Evolutionary conservation across 2,113 vertebrate genomes (phyloP).

Genomic region (Pipra filicauda): DNA sequence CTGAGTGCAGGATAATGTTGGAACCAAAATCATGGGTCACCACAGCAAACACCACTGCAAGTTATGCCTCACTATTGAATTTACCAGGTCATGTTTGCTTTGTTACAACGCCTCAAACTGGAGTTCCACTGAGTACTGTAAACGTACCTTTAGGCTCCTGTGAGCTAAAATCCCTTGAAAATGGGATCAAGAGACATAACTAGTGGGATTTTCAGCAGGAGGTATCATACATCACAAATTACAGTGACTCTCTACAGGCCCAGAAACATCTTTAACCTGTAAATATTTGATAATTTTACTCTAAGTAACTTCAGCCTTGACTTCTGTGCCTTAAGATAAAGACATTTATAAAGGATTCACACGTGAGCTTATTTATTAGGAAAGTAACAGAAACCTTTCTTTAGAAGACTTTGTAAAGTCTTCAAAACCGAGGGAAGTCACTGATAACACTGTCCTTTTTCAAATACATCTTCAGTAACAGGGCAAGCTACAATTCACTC

Average conservation of each 20-base stretch:
- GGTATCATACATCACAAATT: background rate
- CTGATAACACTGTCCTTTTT: background rate
- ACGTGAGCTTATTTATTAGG: background rate
- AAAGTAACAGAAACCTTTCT: background rate
- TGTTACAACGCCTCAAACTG: background rate
- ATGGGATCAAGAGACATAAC: background rate
- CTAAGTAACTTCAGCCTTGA: background rate
- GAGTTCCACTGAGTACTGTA: background rate
- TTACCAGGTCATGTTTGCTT: background rate
- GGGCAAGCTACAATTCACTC: background rate
- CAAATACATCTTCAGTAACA: background rate
- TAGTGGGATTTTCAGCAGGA: background rate
- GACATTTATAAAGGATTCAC: background rate
- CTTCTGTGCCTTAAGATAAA: background rate
- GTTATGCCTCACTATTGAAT: rapidly evolving
- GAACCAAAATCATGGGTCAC: background rate
- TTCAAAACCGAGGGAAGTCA: background rate
- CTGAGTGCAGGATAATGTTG: background rate
- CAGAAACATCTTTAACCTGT: background rate
- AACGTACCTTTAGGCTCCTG: background rate
- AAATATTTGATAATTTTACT: background rate
- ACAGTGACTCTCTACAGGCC: background rate
- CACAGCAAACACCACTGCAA: background rate
- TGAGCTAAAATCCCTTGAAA: background rate
- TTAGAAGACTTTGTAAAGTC: background rate